Base-by-base conservation (phyloP, 1,140 invertebrate species). In the Microplitis demolitor region DNA sequence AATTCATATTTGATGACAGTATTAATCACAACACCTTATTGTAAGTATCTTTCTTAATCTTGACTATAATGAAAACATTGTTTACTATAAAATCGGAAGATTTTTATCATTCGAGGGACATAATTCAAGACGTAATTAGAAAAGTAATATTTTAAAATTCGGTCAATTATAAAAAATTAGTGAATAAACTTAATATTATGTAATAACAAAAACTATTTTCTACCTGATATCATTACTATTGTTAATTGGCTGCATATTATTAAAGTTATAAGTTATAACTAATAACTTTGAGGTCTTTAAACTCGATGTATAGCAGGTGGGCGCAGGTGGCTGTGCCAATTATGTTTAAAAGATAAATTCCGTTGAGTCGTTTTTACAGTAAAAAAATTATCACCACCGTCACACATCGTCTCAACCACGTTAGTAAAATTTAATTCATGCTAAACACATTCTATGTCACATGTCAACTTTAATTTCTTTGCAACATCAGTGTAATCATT, bases 271-370 rank as follows among this genome's bases (percentile, higher is more conserved):
- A 68, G 58, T 50, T 68, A n/a, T 50, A 13, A 14, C 64, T 53
- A 14, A 56, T 9, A 53, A 61, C 3, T 71, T 33, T 33, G 37
- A 16, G 37, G 4, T 34, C 5, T 37, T 37, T 51, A 0, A 13
- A 66, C 8, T 66, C 16, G 24, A 16, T 51, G 9, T 31, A 34
- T 35, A 14, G 37, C 69, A 74, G 73, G 73, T 74, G 73, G 51
- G 73, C 73, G 64, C 73, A 74, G 73, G 73, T 74, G 73, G 39
- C 69, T 71, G 31, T 71, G 69, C 69, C 69, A 74, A 74, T 70
- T 72, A 58, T 72, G 69, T 58, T 70, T 71, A 16, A 14, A 61
- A 51, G 58, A 50, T 56, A 31, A 56, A 24, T 63, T 39, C 8
- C 14, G 63, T 31, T 39, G 63, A 66, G 45, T 64, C 14, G 37